Evolutionary conservation across 2,888 invertebrate species (phyloP).

Genomic region (Drosophila tanythrix): DNA sequence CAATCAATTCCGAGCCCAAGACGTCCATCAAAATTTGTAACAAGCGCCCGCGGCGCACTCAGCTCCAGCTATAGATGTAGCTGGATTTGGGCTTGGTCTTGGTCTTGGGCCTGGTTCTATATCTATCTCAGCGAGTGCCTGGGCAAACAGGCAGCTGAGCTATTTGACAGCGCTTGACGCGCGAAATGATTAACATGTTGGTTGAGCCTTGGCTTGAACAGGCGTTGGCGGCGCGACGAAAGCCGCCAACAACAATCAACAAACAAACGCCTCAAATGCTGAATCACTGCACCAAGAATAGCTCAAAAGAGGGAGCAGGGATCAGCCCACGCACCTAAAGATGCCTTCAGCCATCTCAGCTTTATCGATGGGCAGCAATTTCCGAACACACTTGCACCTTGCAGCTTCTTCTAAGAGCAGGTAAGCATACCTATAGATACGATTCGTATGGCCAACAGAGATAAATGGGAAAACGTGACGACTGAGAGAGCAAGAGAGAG

Average conservation of each 20-base stretch:
- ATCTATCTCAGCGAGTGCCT: background rate
- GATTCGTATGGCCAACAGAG: background rate
- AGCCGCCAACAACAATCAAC: conserved; percentile 54
- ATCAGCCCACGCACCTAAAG: conserved; percentile 31
- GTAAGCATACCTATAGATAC: background rate
- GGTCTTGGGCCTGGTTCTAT: background rate
- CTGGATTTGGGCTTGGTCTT: conserved; percentile 8
- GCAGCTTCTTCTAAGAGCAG: conserved; percentile 10
- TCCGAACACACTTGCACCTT: conserved; percentile 24
- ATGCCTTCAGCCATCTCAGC: conserved; percentile 1
- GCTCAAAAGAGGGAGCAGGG: conserved; percentile 15
- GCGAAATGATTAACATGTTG: conserved; percentile 77
- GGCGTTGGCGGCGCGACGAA: conserved; percentile 63
- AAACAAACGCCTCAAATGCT: conserved; percentile 52
- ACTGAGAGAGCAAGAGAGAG: background rate
- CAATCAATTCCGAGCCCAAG: conserved; percentile 72
- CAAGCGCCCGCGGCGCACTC: conserved; percentile 73
- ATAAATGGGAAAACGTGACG: background rate
- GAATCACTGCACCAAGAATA: conserved; percentile 40
- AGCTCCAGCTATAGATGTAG: conserved; percentile 22
- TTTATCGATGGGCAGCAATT: conserved; percentile 19
- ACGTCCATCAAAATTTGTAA: conserved; percentile 81
- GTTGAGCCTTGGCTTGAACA: conserved; percentile 24
- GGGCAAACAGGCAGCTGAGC: conserved; percentile 24
- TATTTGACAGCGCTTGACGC: conserved; percentile 72